Evolutionary conservation across 2,888 invertebrate species (phyloP), one percentile per base, ranked within the genome.

Genomic region (Eupithecia pulchellata): DNA sequence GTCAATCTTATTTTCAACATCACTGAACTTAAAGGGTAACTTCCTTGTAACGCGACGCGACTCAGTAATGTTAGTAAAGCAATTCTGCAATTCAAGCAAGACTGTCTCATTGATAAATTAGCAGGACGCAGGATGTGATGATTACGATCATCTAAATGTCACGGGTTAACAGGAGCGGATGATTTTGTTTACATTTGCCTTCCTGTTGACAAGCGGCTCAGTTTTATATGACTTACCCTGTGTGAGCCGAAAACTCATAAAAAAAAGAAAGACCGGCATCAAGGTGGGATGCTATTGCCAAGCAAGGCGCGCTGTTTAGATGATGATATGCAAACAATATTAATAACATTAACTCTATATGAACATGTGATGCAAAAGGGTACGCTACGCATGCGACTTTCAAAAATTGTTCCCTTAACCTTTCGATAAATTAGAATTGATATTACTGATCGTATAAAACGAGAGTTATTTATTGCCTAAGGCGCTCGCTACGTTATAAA

Each of bases 401-500:
- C 13, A 52, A 52, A 52, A 6, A 60, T 25, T 32, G 20, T 61
- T 34, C 77, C n/a, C n/a, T 79, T 79, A 81, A 84, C 79, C 81
- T 77, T 79, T 81, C 81, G 80, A 84, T 86, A 84, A 86, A 85
- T 84, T 83, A 75, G 67, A 72, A 66, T 71, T 71, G 73, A 73
- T 82, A 81, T 81, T 83, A 82, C 81, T 76, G 65, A 68, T 70
- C 77, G 78, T 75, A 82, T 85, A 84, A 85, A 85, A 79, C 74
- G 71, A 76, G 77, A 79, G 78, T 82, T 82, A 83, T 78, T 82
- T 82, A 83, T 78, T 66, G 80, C 77, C 69, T 74, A 77, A 83
- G 76, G 78, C 81, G 82, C 77, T 76, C 81, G 61, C 25, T 82
- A 77, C 82, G 82, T 83, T 73, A 77, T 82, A 87, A 86, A 86